Evolutionary conservation across 2,888 invertebrate genomes (phyloP), one percentile per base, ranked within the genome.

Genomic region (Synanthedon myopaeformis): DNA sequence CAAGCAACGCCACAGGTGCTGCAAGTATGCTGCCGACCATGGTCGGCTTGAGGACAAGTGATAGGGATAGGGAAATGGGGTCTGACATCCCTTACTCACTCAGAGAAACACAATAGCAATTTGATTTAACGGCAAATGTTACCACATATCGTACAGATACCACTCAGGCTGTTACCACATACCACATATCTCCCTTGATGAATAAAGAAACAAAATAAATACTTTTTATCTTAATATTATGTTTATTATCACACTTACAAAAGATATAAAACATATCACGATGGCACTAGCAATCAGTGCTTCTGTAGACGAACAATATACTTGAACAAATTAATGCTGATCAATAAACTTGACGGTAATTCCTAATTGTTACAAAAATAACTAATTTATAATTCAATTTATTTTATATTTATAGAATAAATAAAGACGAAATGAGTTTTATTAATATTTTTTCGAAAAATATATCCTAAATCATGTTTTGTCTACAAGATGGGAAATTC

Each of bases 201-300:
- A 50, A 17, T 54, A 67, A 72, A 68, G 62, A 74, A 69, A 69
- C 59, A 63, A 61, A 56, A 52, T 41, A 52, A 56, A 49, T 51
- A 53, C 53, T 58, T 73, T 73, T 70, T 62, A 61, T 76, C 77
- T 82, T 82, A 83, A 66, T 70, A 74, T 74, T 80, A 81, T 71
- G 72, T 84, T 84, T 82, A 84, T 84, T 86, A 85, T 86, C 86
- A 86, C 86, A 86, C 85, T 84, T 86, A 86, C 73, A 72, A 82
- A 83, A 86, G 81, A 86, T 85, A 84, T 77, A 82, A 82, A 82
- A 83, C 74, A 84, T 86, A 86, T 85, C 86, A 86, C 85, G 86
- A 86, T 86, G 86, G 86, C 86, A 86, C 86, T 85, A 79, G 68
- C 74, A 77, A 74, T 83, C 84, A 86, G 86, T 86, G 86, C 86